Conservation (phyloP, 2,797 vertebrate species). For the Enteromius viviparus region DNA sequence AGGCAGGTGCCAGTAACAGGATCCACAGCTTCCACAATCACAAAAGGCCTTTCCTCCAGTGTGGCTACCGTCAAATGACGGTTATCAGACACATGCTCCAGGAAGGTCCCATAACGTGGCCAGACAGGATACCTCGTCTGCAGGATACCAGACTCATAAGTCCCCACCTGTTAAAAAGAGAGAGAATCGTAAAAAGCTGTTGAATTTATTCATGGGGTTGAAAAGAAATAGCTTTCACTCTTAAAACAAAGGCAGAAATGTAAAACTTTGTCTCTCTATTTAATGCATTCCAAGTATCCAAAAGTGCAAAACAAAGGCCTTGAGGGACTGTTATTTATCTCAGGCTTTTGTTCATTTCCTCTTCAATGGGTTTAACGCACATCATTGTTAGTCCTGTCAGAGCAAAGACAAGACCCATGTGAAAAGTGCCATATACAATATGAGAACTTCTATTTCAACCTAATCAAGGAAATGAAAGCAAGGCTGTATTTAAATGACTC, state of each 20-base stretch:
- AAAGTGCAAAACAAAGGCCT: not conserved
- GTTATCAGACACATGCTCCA: slow-evolving; percentile 91
- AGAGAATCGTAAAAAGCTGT: slow-evolving; percentile 1
- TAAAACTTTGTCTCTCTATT: not conserved
- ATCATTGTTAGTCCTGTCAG: slow-evolving; percentile 26
- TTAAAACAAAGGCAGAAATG: not conserved
- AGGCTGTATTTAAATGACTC: slow-evolving; percentile 33
- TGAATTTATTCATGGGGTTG: not conserved
- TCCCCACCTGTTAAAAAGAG: slow-evolving; percentile 84
- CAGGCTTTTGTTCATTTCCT: slow-evolving; percentile 31
- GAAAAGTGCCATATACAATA: not conserved
- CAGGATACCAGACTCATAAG: slow-evolving; percentile 88
- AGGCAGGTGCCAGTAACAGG: slow-evolving; percentile 89
- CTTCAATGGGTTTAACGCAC: slow-evolving; percentile 9
- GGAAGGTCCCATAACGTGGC: slow-evolving; percentile 90
- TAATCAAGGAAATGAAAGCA: slow-evolving; percentile 27
- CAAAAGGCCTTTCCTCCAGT: slow-evolving; percentile 93
- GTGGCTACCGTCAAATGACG: slow-evolving; percentile 95
- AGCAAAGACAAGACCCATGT: slow-evolving; percentile 26
- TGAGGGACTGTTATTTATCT: slow-evolving; percentile 22
- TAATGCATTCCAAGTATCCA: not conserved
- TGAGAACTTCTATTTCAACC: not conserved
- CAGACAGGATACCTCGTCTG: slow-evolving; percentile 97
- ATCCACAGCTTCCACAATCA: slow-evolving; percentile 94
- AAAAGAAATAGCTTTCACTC: not conserved